phyloP scores from a whole-genome alignment of 2,888 invertebrate genomes.

The Spilarctia lutea region DNA sequence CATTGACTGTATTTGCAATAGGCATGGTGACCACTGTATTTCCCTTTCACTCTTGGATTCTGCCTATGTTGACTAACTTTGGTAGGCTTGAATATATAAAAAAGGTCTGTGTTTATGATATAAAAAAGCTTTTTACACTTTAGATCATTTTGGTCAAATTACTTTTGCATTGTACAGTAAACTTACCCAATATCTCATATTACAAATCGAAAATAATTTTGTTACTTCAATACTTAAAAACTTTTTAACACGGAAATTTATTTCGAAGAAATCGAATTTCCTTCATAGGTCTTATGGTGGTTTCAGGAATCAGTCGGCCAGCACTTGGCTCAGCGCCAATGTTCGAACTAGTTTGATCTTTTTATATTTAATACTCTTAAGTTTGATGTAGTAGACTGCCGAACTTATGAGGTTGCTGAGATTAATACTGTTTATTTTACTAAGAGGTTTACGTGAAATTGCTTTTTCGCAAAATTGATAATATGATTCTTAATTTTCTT shows the following conservation, averaged over 20 bases:
- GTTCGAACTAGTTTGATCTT: slow-evolving; percentile 63
- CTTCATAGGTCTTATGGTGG: slow-evolving; percentile 54
- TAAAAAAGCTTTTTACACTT: not conserved
- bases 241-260: slow-evolving; percentile 45
- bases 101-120: too few relatives aligned
- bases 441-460: slow-evolving; percentile 77
- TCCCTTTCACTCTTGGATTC: too few relatives aligned
- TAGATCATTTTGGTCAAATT: not conserved
- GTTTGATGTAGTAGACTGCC: slow-evolving; percentile 75
- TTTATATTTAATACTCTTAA: slow-evolving; percentile 82
- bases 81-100: too few relatives aligned
- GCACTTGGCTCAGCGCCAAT: slow-evolving; percentile 70
- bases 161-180: not conserved
- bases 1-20: too few relatives aligned
- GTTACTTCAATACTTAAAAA: slow-evolving; percentile 39
- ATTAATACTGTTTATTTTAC: slow-evolving; percentile 78
- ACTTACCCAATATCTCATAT: not conserved
- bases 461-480: slow-evolving; percentile 55
- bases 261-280: slow-evolving; percentile 53
- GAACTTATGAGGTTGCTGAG: slow-evolving; percentile 69
- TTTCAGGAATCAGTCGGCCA: slow-evolving; percentile 59
- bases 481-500: slow-evolving; percentile 44
- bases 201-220: slow-evolving; percentile 32
- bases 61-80: too few relatives aligned
- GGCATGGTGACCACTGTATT: too few relatives aligned